Conservation (phyloP, 2,797 vertebrate species). For the Gastrophryne carolinensis region DNA sequence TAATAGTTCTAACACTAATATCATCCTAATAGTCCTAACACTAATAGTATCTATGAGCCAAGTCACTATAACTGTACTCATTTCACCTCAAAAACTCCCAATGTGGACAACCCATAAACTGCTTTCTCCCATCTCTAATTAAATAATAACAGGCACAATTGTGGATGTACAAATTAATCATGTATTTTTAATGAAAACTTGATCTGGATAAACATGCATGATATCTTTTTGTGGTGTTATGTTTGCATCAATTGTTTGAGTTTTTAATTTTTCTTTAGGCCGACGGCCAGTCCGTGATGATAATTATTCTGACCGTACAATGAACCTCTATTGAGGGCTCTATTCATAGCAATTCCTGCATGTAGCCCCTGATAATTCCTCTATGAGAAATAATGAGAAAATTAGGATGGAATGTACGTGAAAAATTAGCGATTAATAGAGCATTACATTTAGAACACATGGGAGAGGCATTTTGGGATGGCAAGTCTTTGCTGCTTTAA, state of each 20-base stretch:
- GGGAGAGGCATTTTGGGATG: constrained; percentile 26
- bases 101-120: background rate
- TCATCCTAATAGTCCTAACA: too few species aligned
- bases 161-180: constrained; percentile 17
- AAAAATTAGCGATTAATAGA: constrained; percentile 51
- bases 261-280: constrained; percentile 27
- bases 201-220: constrained; percentile 41
- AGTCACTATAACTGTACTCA: background rate
- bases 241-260: constrained; percentile 35
- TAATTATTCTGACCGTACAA: constrained; percentile 50
- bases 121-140: background rate
- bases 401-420: constrained; percentile 50
- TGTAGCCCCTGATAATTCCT: constrained; percentile 51
- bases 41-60: background rate
- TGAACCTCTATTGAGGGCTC: constrained; percentile 47
- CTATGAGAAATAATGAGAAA: constrained; percentile 49
- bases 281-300: constrained; percentile 39
- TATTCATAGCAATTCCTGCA: constrained; percentile 47
- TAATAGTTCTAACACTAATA: too few species aligned
- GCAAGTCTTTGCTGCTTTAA: background rate
- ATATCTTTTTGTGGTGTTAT: constrained; percentile 30
- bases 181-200: constrained; percentile 30
- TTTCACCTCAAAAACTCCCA: constrained; percentile 18
- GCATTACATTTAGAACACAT: constrained; percentile 47
- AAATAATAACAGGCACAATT: constrained; percentile 2